Percentiles rank a stretch among this genome's conserved stretches.
Evolutionary conservation across 2,113 vertebrate species (phyloP).

Genomic region (Gymnobelideus leadbeateri): DNA sequence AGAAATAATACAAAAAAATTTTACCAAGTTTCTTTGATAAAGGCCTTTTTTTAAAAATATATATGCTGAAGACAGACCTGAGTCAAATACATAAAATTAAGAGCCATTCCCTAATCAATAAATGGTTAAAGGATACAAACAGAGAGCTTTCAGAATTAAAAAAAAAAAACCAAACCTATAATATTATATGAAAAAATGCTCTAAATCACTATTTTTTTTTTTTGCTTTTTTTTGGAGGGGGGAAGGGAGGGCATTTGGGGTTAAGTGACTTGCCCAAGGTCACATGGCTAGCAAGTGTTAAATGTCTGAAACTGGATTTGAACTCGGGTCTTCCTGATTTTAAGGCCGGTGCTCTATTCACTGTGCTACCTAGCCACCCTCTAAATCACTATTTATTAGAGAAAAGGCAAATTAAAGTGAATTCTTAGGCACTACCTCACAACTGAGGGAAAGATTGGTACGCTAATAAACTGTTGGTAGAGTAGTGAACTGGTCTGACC

Average conservation of each 20-base stretch:
- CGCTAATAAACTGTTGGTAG: not conserved
- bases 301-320: no score
- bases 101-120: not conserved
- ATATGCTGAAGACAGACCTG: not conserved
- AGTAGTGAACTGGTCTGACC: not conserved
- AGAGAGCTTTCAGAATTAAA: not conserved
- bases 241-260: no score
- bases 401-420: not conserved
- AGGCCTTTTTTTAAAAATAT: not conserved
- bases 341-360: no score
- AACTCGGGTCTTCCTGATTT: no score
- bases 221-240: no score
- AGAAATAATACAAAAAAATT: not conserved
- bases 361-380: no score
- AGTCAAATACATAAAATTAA: not conserved
- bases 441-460: not conserved
- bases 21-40: not conserved
- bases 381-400: not conserved
- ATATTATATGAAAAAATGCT: not conserved
- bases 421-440: not conserved
- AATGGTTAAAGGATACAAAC: not conserved
- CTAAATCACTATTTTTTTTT: not conserved
- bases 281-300: no score
- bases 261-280: no score
- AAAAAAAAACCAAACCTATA: not conserved